Percentiles rank a stretch among this genome's conserved stretches.
Conservation (phyloP, 23 tunicate genomes). For the Botrylloides violaceus region DNA sequence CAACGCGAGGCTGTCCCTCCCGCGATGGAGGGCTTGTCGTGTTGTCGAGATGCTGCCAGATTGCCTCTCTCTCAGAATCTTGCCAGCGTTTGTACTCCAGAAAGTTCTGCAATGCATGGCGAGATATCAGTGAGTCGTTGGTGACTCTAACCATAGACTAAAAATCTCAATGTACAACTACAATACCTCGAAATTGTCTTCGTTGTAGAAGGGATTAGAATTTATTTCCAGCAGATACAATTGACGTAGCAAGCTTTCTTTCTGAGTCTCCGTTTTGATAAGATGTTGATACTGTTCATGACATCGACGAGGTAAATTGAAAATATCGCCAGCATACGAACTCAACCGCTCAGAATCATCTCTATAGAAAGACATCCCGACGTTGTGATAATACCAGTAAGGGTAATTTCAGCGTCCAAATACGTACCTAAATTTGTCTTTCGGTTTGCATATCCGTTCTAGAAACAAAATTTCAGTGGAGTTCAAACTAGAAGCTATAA, state of each 20-base stretch:
- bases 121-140: neutral
- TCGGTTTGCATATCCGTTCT: too few relatives aligned
- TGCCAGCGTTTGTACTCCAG: neutral
- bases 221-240: constrained; percentile 14
- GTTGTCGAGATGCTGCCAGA: neutral
- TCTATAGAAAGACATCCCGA: neutral
- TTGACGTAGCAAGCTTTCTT: neutral
- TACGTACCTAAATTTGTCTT: neutral
- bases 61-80: neutral
- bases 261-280: neutral
- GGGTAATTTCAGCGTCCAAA: neutral
- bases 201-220: constrained; percentile 13
- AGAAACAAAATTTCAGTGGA: too few relatives aligned
- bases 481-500: too few relatives aligned
- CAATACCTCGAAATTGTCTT: constrained; percentile 13
- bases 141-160: too few relatives aligned
- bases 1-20: neutral
- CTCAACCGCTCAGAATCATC: neutral
- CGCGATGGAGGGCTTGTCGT: neutral
- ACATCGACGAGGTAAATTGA: neutral
- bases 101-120: neutral
- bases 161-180: neutral
- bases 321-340: neutral
- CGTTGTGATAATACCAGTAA: neutral
- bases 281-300: neutral